Evolutionary conservation across 2,797 vertebrate genomes (phyloP), one percentile per base, ranked within the genome.

Genomic region (Pipistrellus pygmaeus): DNA sequence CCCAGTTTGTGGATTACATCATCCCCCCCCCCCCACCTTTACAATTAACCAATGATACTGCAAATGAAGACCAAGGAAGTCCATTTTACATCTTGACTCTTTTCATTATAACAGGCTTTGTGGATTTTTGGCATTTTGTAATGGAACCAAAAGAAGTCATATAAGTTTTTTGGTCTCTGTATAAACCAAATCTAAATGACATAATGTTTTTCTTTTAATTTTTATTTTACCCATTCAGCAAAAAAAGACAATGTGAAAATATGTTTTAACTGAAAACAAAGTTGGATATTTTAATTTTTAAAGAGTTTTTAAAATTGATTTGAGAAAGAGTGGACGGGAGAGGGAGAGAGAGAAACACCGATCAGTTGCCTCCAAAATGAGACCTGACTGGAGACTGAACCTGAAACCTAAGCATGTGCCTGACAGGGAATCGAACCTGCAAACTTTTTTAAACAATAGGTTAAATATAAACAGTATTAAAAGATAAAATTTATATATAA

Each of bases 391-490:
- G n/a, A 68, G n/a, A 35, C 4, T 18, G 64, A 68, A 32, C 64
- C 64, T 32, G 17, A 20, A 35, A 68, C n/a, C 64, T 68, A 68
- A 32, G 17, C n/a, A 32, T 32, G 17, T 68, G n/a, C 64, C n/a
- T 32, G 64, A 68, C n/a, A 10, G 17, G n/a, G n/a, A 32, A 68
- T 68, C 0, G 8, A 68, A 68, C n/a, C 17, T 68, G n/a, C 17
- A 68, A 5, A 8, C 64, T 68, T 35, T 98, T 97, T 98, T 97
- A 97, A 98, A 98, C 97, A 97, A 97, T 92, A 88, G 94, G 32
- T 95, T 96, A 97, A 96, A 97, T 96, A 97, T 97, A 98, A 98
- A 98, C 92, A 97, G 68, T 96, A 96, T 97, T 93, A 96, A 96
- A 97, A 97, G 93, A 88, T 95, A 97, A 96, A 77, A 94, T 68